Evolutionary conservation across 2,113 vertebrate species (phyloP).

Genomic region (Irena cyanogastra): DNA sequence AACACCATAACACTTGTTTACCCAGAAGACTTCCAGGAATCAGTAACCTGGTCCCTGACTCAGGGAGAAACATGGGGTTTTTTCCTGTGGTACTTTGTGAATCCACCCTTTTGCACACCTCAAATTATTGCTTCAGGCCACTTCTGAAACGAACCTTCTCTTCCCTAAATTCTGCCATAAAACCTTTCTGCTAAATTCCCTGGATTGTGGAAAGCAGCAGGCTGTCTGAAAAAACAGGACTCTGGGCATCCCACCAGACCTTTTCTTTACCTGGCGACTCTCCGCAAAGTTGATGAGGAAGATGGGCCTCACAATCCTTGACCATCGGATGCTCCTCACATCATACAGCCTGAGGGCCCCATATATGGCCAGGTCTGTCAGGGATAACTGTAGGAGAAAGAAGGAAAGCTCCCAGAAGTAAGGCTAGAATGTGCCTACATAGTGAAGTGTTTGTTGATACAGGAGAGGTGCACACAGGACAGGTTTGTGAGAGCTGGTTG

Average conservation of each 20-base stretch:
- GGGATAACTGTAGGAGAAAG: conserved; percentile 75
- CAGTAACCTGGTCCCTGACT: neutral
- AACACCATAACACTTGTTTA: neutral
- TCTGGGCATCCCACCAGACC: neutral
- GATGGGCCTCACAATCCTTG: conserved; percentile 83
- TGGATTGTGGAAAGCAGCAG: neutral
- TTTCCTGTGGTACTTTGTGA: too few species aligned
- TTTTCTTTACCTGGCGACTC: conserved; percentile 82
- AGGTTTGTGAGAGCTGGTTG: neutral
- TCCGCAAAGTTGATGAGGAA: conserved; percentile 91
- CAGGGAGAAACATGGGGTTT: rapidly evolving
- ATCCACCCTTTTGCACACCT: neutral
- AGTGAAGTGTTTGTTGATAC: neutral
- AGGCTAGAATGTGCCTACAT: neutral
- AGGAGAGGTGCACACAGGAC: rapidly evolving
- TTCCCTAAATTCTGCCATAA: neutral
- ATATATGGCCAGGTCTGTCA: conserved; percentile 81
- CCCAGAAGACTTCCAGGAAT: neutral
- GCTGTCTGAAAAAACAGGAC: neutral
- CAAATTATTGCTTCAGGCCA: neutral
- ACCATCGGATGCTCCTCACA: conserved; percentile 79
- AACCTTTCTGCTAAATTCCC: neutral
- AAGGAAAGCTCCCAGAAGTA: neutral
- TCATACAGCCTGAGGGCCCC: conserved; percentile 71
- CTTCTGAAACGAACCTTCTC: neutral